Percentiles rank a stretch among this genome's conserved stretches.
Conservation (phyloP, 1,140 invertebrate genomes). For the Bombus fervidus region DNA sequence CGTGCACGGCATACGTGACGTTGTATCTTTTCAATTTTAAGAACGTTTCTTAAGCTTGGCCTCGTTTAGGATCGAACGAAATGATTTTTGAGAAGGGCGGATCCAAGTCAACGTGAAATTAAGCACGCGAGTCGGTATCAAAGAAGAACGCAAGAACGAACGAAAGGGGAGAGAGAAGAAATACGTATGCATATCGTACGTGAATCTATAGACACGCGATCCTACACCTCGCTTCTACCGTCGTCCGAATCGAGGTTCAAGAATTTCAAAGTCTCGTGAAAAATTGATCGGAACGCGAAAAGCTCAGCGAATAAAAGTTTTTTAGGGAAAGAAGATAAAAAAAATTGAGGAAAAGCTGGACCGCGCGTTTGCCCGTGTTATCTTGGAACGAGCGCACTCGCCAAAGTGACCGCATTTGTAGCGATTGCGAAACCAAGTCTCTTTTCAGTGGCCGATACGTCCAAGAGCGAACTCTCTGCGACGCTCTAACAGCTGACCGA, state of each 20-base stretch:
- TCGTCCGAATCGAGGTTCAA: neutral
- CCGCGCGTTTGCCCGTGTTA: neutral
- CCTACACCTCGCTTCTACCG: too few species aligned
- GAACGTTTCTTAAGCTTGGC: too few species aligned
- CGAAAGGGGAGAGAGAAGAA: neutral
- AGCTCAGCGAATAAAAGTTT: too few species aligned
- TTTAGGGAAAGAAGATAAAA: too few species aligned
- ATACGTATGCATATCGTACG: neutral
- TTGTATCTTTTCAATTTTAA: too few species aligned
- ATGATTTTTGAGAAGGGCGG: too few species aligned
- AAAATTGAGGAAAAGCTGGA: neutral
- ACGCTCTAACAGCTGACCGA: neutral
- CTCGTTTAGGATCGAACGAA: too few species aligned
- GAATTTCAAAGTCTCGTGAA: neutral
- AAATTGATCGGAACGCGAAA: too few species aligned
- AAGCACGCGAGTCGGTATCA: too few species aligned
- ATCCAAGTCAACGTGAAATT: too few species aligned
- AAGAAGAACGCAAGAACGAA: neutral
- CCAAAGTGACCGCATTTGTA: constrained; percentile 44
- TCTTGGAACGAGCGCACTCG: constrained; percentile 50
- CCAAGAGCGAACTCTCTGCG: neutral
- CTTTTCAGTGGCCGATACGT: neutral
- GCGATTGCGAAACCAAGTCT: constrained; percentile 7
- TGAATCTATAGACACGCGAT: too few species aligned
- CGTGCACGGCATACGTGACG: too few species aligned